These are phyloP conservation scores for Thecocarcelia acutangulata DNA, from an alignment of 2,888 invertebrate genomes.

Conservation along the genomic window DNA sequence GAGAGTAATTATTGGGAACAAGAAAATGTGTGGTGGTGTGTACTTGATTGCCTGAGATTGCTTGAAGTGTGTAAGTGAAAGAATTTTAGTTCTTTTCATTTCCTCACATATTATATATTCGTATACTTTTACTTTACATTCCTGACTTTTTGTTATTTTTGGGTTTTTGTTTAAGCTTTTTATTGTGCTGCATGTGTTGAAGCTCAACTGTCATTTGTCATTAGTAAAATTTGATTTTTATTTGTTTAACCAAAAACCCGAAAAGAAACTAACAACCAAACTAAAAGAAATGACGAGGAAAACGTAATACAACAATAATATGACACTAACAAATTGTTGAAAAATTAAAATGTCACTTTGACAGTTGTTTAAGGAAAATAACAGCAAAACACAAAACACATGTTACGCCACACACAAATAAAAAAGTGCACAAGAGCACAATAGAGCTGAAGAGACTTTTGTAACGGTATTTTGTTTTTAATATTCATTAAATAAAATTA, in stretches of 20 bases:
- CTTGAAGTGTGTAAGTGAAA: no score
- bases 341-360: conserved; percentile 68
- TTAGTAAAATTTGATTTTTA: conserved; percentile 67
- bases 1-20: no score
- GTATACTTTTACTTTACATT: no score
- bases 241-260: conserved; percentile 55
- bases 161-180: conserved; percentile 5
- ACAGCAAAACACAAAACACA: neutral
- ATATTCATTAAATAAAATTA: conserved; percentile 40
- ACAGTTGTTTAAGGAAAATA: conserved; percentile 45
- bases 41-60: no score
- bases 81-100: no score
- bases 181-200: conserved; percentile 54
- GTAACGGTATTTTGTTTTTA: conserved; percentile 50
- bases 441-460: neutral
- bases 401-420: neutral
- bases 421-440: neutral
- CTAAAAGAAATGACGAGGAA: neutral
- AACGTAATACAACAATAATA: conserved; percentile 38
- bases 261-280: conserved; percentile 18
- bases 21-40: no score
- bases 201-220: conserved; percentile 69
- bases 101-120: no score
- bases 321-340: conserved; percentile 58
- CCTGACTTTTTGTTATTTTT: no score